Base-by-base conservation (phyloP, 2,888 invertebrate genomes). In the Caenorhabditis afra region DNA sequence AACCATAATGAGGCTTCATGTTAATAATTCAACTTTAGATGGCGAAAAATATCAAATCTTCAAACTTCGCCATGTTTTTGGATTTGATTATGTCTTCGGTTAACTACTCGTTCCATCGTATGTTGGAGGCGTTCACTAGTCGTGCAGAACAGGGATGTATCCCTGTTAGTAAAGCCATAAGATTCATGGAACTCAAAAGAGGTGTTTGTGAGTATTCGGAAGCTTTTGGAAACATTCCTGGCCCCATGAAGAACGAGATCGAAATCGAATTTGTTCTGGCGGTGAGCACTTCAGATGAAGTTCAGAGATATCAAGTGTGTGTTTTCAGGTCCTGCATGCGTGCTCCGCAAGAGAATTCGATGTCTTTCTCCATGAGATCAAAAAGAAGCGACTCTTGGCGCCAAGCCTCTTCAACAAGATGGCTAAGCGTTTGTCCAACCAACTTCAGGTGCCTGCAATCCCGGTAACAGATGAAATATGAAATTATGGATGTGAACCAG, bases 31-130 rank as follows among this genome's bases (percentile, higher is more conserved):
- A n/a, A n/a, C n/a, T 64, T 23, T 52, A 64, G 64, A 14, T 64
- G 11, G 64, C 64, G 4, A 62, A 41, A 14, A 50, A 3, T 3
- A 3, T 23, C 4, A 1, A 23, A 22, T 1, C 12, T 1, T 3
- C 1, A 10, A 37, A 37, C 35, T 22, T 39, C 7, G 11, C 29
- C 8, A 12, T 14, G 44, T 61, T 70, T 37, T 53, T 39, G 59
- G 12, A 45, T 16, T 0, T 20, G 0, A 8, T 61, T 2, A n/a
- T 53, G 29, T 10, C 1, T 1, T 70, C 61, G 1, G 12, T 52
- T 0, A 20, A 61, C 53, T 70, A 70, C 37, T 41, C n/a, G 5
- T 70, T 53, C 16, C 47, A 70, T 14, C 4, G 20, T 0, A 5
- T 70, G 52, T 20, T 61, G 45, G 53, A 29, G 0, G 22, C 53